Percentiles rank a stretch among this genome's conserved stretches.
Evolutionary conservation across 2,888 invertebrate species (phyloP).

Genomic region (Epirrhoe tristata): DNA sequence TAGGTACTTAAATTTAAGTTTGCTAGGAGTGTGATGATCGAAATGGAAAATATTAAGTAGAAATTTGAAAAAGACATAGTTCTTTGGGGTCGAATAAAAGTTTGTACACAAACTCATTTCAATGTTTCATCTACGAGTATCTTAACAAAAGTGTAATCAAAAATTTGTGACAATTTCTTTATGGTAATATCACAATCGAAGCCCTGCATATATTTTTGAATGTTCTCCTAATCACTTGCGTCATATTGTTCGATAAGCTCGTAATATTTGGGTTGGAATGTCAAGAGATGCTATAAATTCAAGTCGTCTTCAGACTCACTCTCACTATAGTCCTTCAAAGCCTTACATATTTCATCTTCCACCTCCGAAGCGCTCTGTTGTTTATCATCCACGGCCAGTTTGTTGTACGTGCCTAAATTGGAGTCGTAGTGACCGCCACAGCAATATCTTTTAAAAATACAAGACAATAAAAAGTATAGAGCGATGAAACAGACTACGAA

Average conservation of each 20-base stretch:
- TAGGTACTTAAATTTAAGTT: conserved; percentile 11
- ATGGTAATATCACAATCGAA: conserved; percentile 63
- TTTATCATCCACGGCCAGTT: conserved; percentile 73
- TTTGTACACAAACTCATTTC: conserved; percentile 48
- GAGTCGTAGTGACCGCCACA: conserved; percentile 64
- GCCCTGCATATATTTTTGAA: conserved; percentile 61
- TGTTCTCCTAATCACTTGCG: conserved; percentile 54
- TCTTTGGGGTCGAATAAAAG: conserved; percentile 55
- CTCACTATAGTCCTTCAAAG: conserved; percentile 71
- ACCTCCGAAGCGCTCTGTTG: conserved; percentile 71
- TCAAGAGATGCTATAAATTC: conserved; percentile 68
- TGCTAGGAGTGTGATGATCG: conserved; percentile 26
- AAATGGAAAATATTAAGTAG: conserved; percentile 31
- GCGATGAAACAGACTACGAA: conserved; percentile 61
- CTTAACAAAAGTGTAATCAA: conserved; percentile 36
- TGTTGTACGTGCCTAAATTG: conserved; percentile 72
- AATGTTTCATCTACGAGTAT: conserved; percentile 34
- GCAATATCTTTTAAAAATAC: conserved; percentile 61
- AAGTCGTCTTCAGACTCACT: conserved; percentile 77
- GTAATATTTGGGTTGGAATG: conserved; percentile 65
- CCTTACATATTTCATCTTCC: conserved; percentile 76
- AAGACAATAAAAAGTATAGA: conserved; percentile 62
- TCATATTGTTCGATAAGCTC: conserved; percentile 58
- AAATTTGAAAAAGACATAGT: conserved; percentile 46
- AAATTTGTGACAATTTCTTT: conserved; percentile 62